Conservation (phyloP, 2,888 invertebrate genomes). For the Cheilosia vernalis region DNA sequence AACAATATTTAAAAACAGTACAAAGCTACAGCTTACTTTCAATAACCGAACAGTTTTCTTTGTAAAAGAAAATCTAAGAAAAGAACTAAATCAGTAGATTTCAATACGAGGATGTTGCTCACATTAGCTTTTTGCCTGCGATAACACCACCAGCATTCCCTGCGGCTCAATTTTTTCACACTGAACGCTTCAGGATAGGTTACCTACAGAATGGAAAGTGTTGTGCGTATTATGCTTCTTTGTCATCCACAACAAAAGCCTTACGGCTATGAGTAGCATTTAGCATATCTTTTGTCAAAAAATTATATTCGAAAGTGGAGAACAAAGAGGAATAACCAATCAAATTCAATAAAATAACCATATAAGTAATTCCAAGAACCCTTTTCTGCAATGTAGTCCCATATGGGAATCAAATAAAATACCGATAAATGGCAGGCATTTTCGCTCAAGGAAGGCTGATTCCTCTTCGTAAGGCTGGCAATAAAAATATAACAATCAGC, state of each 20-base stretch:
- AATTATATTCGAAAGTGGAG: constrained; percentile 3
- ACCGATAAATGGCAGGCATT: constrained; percentile 70
- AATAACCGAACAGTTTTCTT: no score
- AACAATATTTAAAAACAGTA: no score
- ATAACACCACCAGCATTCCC: no score
- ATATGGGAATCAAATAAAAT: constrained; percentile 68
- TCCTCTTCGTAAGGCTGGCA: constrained; percentile 31
- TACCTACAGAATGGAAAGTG: neutral
- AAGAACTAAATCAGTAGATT: no score
- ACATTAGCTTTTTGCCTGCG: no score
- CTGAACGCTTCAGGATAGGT: no score
- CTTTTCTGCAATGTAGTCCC: constrained; percentile 43
- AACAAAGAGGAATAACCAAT: constrained; percentile 56
- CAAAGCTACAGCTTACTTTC: no score
- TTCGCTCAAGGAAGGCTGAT: constrained; percentile 46
- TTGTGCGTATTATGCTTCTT: neutral
- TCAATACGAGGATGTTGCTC: no score
- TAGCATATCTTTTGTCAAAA: neutral
- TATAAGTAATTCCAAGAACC: constrained; percentile 52
- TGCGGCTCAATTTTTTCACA: no score
- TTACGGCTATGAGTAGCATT: constrained; percentile 12
- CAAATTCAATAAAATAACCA: constrained; percentile 73
- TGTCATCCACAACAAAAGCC: constrained; percentile 3
- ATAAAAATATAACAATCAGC: constrained; percentile 72
- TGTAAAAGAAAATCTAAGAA: no score